Evolutionary conservation across 1,140 invertebrate genomes (phyloP).

Genomic region (Formica exsecta): DNA sequence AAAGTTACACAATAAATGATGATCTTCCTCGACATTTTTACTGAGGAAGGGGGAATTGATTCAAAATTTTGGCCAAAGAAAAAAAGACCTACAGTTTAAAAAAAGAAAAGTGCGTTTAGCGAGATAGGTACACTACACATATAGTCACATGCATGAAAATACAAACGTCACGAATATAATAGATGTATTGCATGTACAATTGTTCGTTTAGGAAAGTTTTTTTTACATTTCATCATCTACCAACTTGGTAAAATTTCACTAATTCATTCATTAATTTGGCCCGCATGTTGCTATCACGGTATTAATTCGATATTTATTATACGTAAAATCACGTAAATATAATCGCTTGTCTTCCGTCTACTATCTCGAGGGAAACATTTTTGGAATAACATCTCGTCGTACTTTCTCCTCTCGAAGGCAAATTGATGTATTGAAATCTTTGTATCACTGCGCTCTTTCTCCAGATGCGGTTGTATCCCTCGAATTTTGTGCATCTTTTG

Average conservation of each 20-base stretch:
- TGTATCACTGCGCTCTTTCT: background rate
- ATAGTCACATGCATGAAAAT: no score
- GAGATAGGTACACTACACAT: background rate
- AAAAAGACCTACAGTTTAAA: no score
- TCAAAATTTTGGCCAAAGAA: no score
- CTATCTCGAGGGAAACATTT: background rate
- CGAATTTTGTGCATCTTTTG: background rate
- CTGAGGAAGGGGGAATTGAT: no score
- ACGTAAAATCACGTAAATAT: background rate
- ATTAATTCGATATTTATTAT: background rate
- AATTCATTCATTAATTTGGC: background rate
- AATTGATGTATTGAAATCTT: background rate
- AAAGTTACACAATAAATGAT: no score
- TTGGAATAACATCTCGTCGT: background rate
- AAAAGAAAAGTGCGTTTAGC: background rate
- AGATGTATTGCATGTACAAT: background rate
- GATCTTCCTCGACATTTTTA: no score
- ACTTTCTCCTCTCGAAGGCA: background rate
- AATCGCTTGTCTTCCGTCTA: background rate
- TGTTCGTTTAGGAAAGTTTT: background rate
- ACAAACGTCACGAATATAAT: background rate
- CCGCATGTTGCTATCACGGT: background rate
- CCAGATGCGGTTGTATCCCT: conserved; percentile 1
- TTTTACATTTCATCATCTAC: background rate
- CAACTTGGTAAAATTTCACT: background rate